Evolutionary conservation across 2,113 vertebrate genomes (phyloP).

Genomic region (Stigmatopora nigra): DNA sequence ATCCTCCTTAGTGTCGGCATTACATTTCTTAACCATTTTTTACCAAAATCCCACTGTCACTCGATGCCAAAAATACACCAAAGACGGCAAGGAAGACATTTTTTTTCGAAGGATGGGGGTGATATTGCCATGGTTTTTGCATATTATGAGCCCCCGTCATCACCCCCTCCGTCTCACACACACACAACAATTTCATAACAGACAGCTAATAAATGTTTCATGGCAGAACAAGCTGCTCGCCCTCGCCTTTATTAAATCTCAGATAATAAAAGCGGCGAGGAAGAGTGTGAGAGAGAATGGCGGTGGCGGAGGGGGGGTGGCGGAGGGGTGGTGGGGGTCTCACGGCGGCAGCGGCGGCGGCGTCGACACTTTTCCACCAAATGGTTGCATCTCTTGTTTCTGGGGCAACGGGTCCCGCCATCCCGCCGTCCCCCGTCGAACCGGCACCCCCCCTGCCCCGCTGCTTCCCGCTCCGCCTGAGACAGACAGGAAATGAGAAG

Average conservation of each 20-base stretch:
- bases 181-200: conserved; percentile 89
- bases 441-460: conserved; percentile 53
- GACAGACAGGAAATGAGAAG: conserved; percentile 88
- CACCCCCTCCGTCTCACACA: conserved; percentile 42
- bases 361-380: conserved; percentile 68
- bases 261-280: conserved; percentile 80
- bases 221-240: conserved; percentile 80
- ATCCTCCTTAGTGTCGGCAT: no score
- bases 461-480: conserved; percentile 67
- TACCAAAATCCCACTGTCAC: conserved; percentile 18
- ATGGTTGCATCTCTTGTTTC: conserved; percentile 76
- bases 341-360: conserved; percentile 56
- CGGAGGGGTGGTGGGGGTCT: conserved; percentile 61
- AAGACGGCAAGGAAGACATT: conserved; percentile 20
- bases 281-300: conserved; percentile 57
- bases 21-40: background rate
- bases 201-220: conserved; percentile 91
- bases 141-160: conserved; percentile 79
- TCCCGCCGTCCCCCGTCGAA: conserved; percentile 65
- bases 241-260: conserved; percentile 85
- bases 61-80: conserved; percentile 23
- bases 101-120: conserved; percentile 25
- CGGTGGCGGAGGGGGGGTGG: conserved; percentile 53
- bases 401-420: conserved; percentile 72
- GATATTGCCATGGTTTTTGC: conserved; percentile 78